Base-by-base conservation (phyloP, 2,113 vertebrate species). In the Antechinus stuartii region DNA sequence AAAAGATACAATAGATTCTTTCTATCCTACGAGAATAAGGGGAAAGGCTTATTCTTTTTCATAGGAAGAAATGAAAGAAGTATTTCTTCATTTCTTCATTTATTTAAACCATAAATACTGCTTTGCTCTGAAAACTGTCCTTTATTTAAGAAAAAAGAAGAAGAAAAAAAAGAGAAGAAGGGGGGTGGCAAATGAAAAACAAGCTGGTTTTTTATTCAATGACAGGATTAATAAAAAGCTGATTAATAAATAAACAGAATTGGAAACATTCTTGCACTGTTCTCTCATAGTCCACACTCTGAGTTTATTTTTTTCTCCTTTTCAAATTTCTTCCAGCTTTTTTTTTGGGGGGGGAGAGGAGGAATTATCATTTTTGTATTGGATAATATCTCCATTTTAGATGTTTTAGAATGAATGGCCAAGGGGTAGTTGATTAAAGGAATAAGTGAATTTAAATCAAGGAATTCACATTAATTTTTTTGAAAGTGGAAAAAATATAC, bases 201-300 rank as follows among this genome's bases (percentile, higher is more conserved):
- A 95, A 8, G 91, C 24, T 93, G 92, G 54, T 54, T 95, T 90
- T 91, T 91, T 95, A 95, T 93, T 97, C 42, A 49, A 90, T 76
- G 84, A 95, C 19, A 30, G 22, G 49, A 95, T 93, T 94, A 95
- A 95, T 95, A 90, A 94, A 96, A 96, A 0, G n/a, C 54, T 92
- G 93, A 93, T 57, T 47, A 90, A 96, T 89, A 91, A 97, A 30
- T 8, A 93, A 92, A 76, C 10, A 90, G 84, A 95, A 56, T 90
- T 50, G 27, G 54, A 89, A 96, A 56, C 54, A 91, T 91, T 22
- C 96, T 23, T 94, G 76, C 92, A 26, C 47, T 5, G 91, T 57
- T 96, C 95, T 92, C 94, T 91, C 89, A n/a, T 27, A 89, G 54
- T 12, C 25, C 91, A 68, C n/a, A 95, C 61, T 92, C 49, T 35